A percentile compares a stretch with the other conserved stretches of the same genome.
Evolutionary conservation across 2,888 invertebrate genomes (phyloP).

Genomic region (Gryllus longicercus): DNA sequence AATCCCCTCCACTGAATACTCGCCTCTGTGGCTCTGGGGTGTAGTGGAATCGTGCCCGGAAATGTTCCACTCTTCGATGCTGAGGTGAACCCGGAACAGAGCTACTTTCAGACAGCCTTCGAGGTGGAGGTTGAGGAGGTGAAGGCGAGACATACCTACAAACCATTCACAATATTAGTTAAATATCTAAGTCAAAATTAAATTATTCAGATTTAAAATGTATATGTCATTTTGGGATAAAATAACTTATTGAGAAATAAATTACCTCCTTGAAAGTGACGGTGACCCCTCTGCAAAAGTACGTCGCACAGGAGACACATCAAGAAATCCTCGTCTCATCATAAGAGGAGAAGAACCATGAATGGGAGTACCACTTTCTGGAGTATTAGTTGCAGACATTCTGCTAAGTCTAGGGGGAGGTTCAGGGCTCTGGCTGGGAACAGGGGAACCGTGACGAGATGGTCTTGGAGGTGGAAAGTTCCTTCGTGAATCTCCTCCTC

Average conservation of each 20-base stretch:
- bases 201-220: background rate
- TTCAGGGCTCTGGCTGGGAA: slow-evolving; percentile 56
- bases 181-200: background rate
- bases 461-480: slow-evolving; percentile 45
- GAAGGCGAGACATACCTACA: slow-evolving; percentile 58
- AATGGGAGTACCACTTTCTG: slow-evolving; percentile 30
- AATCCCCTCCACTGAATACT: slow-evolving; percentile 43
- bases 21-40: slow-evolving; percentile 51
- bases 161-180: slow-evolving; percentile 20
- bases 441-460: slow-evolving; percentile 34
- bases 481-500: slow-evolving; percentile 30
- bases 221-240: background rate
- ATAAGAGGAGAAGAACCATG: slow-evolving; percentile 50
- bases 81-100: slow-evolving; percentile 69
- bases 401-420: slow-evolving; percentile 55
- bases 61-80: slow-evolving; percentile 47
- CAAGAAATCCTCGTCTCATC: slow-evolving; percentile 57
- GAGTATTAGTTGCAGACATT: slow-evolving; percentile 36
- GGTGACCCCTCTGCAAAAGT: slow-evolving; percentile 49
- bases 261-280: slow-evolving; percentile 55
- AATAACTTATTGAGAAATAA: slow-evolving; percentile 19
- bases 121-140: slow-evolving; percentile 59
- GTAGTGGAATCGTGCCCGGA: slow-evolving; percentile 56
- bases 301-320: slow-evolving; percentile 45
- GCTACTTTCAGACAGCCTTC: slow-evolving; percentile 63